Conservation (phyloP, 2,888 invertebrate species). For the Leptinotarsa tumamoca region DNA sequence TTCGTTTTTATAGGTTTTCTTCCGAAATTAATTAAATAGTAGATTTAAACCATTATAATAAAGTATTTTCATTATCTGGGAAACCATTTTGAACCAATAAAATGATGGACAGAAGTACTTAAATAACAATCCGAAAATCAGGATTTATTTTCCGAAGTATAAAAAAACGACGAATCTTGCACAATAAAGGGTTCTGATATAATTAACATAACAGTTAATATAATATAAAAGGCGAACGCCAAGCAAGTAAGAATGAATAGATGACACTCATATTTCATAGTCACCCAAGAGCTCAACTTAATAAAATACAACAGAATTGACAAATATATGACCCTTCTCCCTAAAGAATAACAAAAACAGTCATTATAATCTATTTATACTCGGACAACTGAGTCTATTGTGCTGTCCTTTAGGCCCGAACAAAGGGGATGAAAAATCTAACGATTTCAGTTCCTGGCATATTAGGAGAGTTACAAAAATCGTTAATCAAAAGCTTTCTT, state of each 20-base stretch:
- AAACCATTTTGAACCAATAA: no score
- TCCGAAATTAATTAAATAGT: no score
- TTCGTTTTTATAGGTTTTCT: no score
- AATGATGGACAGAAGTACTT: no score
- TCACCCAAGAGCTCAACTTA: constrained; percentile 21
- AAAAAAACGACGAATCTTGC: neutral
- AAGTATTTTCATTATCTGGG: no score
- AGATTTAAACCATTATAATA: no score
- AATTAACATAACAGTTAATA: neutral
- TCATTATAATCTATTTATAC: constrained; percentile 39
- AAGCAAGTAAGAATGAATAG: neutral
- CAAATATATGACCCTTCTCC: constrained; percentile 35
- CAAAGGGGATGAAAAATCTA: constrained; percentile 33
- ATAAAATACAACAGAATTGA: constrained; percentile 32
- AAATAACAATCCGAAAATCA: no score
- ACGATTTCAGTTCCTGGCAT: constrained; percentile 32
- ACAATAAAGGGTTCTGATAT: neutral
- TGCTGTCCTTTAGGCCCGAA: constrained; percentile 31
- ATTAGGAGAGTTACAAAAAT: constrained; percentile 47
- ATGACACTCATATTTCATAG: constrained; percentile 32
- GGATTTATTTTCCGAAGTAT: neutral
- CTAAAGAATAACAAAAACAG: constrained; percentile 32
- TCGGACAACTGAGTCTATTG: constrained; percentile 36
- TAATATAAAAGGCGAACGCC: neutral
- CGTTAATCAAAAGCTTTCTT: constrained; percentile 59